A percentile compares a stretch with the other conserved stretches of the same genome.
Evolutionary conservation across 2,113 vertebrate species (phyloP).

Genomic region (Dromas ardeola): DNA sequence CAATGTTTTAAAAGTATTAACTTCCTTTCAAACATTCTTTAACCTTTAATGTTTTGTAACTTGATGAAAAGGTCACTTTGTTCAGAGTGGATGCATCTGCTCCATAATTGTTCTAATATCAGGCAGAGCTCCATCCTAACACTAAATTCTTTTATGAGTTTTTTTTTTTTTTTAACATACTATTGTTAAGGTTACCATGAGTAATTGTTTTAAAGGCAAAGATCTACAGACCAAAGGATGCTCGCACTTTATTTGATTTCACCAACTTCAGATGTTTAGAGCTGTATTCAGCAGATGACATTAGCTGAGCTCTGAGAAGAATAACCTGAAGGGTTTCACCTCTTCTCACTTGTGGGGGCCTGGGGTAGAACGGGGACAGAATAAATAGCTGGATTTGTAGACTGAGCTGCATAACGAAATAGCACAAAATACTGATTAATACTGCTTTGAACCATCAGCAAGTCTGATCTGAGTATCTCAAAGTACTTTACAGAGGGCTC

Average conservation of each 20-base stretch:
- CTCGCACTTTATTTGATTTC: slow-evolving; percentile 50
- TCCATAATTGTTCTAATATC: slow-evolving; percentile 68
- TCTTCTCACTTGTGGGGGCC: neutral
- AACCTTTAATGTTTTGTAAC: slow-evolving; percentile 81
- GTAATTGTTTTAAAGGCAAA: slow-evolving; percentile 32
- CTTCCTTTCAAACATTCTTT: slow-evolving; percentile 77
- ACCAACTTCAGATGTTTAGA: slow-evolving; percentile 25
- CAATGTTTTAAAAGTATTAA: slow-evolving; percentile 74
- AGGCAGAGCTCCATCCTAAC: slow-evolving; percentile 56
- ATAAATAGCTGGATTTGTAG: neutral
- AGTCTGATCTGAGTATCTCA: neutral
- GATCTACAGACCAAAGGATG: slow-evolving; percentile 48
- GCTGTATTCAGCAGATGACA: slow-evolving; percentile 20
- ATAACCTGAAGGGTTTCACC: neutral
- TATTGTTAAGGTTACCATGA: slow-evolving; percentile 42
- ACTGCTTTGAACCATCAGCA: neutral
- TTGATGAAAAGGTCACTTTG: slow-evolving; percentile 81
- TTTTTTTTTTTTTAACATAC: neutral
- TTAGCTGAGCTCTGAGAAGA: slow-evolving; percentile 8
- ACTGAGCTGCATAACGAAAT: neutral
- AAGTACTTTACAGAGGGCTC: neutral
- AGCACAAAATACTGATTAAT: neutral
- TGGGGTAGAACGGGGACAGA: neutral
- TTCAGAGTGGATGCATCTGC: slow-evolving; percentile 68
- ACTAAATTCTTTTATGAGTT: neutral